phyloP scores from a whole-genome alignment of 2,888 invertebrate genomes.

The Ichneumoninae sp. region DNA sequence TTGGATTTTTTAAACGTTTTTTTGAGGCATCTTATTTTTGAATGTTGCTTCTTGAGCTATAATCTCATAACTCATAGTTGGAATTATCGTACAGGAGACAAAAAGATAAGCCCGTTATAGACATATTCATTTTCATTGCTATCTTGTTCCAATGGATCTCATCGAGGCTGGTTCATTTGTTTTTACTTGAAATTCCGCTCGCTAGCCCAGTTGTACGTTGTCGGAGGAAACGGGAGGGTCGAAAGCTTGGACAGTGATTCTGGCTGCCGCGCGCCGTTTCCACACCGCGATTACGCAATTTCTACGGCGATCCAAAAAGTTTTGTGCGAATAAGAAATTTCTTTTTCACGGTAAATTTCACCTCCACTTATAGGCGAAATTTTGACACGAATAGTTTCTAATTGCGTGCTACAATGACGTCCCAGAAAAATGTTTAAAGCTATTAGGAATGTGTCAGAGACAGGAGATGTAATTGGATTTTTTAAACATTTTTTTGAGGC shows the following conservation, averaged over 20 bases:
- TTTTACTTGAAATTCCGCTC: slow-evolving; percentile 26
- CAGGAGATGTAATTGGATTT: background rate
- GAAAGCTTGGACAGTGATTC: slow-evolving; percentile 8
- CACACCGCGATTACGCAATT: background rate
- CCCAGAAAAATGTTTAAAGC: background rate
- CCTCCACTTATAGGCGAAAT: background rate
- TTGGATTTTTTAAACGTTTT: background rate
- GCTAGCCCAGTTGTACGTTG: background rate
- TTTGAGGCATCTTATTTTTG: background rate
- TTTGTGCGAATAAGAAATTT: background rate
- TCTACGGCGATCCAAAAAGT: background rate
- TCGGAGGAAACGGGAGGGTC: background rate
- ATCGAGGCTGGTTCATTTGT: slow-evolving; percentile 22
- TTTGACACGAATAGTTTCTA: background rate
- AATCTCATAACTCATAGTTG: background rate
- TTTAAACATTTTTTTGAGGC: background rate
- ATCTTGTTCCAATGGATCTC: slow-evolving; percentile 29
- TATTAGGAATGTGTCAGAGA: background rate
- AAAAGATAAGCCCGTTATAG: background rate
- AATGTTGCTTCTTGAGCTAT: background rate
- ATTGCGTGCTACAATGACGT: background rate
- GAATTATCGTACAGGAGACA: background rate
- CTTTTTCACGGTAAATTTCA: background rate
- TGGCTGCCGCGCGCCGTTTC: background rate
- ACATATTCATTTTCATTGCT: slow-evolving; percentile 14